Evolutionary conservation across 1,140 invertebrate genomes (phyloP).

Genomic region (Gyrodactylus bullatarudis): DNA sequence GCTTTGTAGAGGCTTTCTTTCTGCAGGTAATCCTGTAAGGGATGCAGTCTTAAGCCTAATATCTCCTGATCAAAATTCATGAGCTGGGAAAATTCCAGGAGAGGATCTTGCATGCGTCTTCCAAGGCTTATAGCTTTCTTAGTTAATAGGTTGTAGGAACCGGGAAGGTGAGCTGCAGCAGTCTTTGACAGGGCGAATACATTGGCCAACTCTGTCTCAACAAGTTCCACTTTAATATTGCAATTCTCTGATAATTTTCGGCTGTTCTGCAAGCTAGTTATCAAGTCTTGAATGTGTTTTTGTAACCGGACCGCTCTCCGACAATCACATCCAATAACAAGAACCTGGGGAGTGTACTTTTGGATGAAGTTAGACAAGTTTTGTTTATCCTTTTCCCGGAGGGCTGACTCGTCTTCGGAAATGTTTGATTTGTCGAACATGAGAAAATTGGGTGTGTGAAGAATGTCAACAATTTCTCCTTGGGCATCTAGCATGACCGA

Average conservation of each 20-base stretch:
- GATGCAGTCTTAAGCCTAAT: conserved; percentile 56
- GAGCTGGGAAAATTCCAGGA: conserved; percentile 71
- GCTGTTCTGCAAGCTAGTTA: conserved; percentile 29
- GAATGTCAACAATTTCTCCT: neutral
- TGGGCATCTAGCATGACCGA: neutral
- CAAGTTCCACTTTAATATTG: conserved; percentile 36
- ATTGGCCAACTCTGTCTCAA: conserved; percentile 55
- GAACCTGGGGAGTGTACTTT: neutral
- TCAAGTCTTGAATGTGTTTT: neutral
- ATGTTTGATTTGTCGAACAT: neutral
- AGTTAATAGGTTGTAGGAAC: conserved; percentile 43
- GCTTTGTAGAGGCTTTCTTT: conserved; percentile 52
- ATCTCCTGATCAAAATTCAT: conserved; percentile 81
- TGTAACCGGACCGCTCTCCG: neutral
- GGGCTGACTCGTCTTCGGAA: neutral
- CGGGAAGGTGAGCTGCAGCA: conserved; percentile 44
- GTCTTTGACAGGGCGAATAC: conserved; percentile 59
- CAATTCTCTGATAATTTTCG: conserved; percentile 40
- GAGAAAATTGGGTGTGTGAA: neutral
- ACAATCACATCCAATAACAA: neutral
- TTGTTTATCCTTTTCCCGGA: neutral
- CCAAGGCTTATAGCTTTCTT: conserved; percentile 64
- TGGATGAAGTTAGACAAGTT: neutral
- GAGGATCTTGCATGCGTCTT: conserved; percentile 59
- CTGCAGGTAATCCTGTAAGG: conserved; percentile 44